phyloP scores from a whole-genome alignment of 2,888 invertebrate species.

The Gastracanthus pulcherrimus region DNA sequence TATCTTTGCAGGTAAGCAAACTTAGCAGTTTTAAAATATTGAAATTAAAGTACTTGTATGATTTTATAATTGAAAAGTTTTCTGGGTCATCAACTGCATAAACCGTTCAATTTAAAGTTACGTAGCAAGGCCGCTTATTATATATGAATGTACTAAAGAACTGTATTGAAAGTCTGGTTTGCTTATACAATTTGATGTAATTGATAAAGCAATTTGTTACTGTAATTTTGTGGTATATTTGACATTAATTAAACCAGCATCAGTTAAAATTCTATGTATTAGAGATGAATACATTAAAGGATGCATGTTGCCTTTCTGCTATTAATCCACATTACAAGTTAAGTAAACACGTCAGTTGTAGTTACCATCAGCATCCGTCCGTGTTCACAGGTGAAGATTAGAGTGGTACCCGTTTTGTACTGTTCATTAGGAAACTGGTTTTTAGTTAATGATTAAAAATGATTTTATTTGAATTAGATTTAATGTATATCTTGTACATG shows the following conservation, averaged over 20 bases:
- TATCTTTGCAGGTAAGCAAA: background rate
- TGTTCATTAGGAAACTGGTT: background rate
- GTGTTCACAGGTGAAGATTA: too few relatives aligned
- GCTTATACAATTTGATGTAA: too few relatives aligned
- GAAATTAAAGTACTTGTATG: background rate
- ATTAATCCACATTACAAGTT: background rate
- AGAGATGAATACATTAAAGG: background rate
- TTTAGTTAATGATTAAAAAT: background rate
- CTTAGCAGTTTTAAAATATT: background rate
- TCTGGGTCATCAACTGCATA: constrained; percentile 16
- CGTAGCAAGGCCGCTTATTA: background rate
- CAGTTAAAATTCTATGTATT: background rate
- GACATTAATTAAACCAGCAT: too few relatives aligned
- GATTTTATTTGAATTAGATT: background rate
- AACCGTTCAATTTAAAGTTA: constrained; percentile 19
- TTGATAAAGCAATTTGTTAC: too few relatives aligned
- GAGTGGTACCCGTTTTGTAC: background rate
- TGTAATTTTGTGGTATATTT: too few relatives aligned
- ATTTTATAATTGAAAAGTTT: constrained; percentile 22
- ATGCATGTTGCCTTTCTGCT: background rate
- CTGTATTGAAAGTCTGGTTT: too few relatives aligned
- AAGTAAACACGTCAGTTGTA: background rate
- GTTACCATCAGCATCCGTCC: background rate
- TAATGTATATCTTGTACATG: too few relatives aligned
- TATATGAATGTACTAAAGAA: too few relatives aligned